Percentiles rank a stretch among this genome's conserved stretches.
Conservation (phyloP, 2,113 vertebrate genomes). For the Chaetodon auriga region DNA sequence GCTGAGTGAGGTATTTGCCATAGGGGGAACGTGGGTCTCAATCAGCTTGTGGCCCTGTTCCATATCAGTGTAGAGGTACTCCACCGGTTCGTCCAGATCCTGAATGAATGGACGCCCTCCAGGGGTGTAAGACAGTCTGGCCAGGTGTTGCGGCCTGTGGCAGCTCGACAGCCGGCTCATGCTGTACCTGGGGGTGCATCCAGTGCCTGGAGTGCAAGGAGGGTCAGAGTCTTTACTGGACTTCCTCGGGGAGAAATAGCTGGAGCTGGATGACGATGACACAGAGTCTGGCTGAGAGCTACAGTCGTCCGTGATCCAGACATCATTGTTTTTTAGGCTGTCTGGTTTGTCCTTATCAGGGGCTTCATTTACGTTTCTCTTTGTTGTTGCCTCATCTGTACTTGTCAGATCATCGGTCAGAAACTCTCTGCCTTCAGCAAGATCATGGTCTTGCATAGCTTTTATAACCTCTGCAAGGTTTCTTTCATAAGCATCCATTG, state of each 20-base stretch:
- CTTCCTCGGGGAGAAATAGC: constrained; percentile 71
- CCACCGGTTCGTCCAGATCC: constrained; percentile 62
- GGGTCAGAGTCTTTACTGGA: constrained; percentile 60
- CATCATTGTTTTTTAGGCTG: constrained; percentile 11
- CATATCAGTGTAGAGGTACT: constrained; percentile 82
- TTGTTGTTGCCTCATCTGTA: constrained; percentile 54
- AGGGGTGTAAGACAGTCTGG: constrained; percentile 68
- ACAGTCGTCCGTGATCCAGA: constrained; percentile 56
- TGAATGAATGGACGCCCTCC: constrained; percentile 73
- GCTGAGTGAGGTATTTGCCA: constrained; percentile 68
- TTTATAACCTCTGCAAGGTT: constrained; percentile 62
- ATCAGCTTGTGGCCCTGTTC: constrained; percentile 79
- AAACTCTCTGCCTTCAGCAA: constrained; percentile 46
- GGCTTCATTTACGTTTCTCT: background rate
- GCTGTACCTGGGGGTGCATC: constrained; percentile 75
- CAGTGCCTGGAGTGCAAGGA: constrained; percentile 69
- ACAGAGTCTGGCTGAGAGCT: constrained; percentile 50
- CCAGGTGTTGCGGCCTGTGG: constrained; percentile 35
- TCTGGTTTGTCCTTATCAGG: background rate
- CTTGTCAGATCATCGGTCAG: constrained; percentile 78
- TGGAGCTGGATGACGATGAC: constrained; percentile 75
- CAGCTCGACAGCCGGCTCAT: constrained; percentile 71
- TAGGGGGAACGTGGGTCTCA: constrained; percentile 75
- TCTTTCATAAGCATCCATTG: constrained; percentile 52
- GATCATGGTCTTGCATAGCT: constrained; percentile 41